Conservation (phyloP, 2,113 vertebrate genomes). For the Entelurus aequoreus region DNA sequence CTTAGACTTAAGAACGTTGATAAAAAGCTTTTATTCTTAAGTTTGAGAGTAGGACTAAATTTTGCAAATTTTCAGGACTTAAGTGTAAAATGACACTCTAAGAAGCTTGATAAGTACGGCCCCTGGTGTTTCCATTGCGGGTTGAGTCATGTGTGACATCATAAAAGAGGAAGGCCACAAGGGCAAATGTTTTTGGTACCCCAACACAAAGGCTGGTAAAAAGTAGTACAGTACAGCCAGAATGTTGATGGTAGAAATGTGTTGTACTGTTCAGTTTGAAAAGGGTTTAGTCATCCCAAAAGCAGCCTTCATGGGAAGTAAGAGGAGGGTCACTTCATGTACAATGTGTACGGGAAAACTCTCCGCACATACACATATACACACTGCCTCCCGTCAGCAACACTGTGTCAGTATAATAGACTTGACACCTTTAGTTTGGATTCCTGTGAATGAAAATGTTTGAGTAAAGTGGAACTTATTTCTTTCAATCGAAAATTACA, state of each 20-base stretch:
- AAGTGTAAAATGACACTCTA: no score
- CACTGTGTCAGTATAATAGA: conserved; percentile 15
- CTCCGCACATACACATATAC: conserved; percentile 19
- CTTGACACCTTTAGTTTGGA: conserved; percentile 2
- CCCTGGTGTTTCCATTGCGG: no score
- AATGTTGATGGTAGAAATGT: neutral
- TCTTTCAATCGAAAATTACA: conserved; percentile 1
- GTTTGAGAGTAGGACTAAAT: no score
- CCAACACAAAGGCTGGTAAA: neutral
- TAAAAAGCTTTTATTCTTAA: no score
- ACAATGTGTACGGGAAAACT: conserved; percentile 39
- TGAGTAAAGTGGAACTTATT: conserved; percentile 28
- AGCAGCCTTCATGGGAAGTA: conserved; percentile 36
- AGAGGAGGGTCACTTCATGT: conserved; percentile 38
- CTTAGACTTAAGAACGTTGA: no score
- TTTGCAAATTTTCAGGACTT: no score
- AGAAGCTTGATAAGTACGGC: no score
- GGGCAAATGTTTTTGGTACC: no score
- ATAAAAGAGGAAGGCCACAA: no score
- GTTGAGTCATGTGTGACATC: no score
- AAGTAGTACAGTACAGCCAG: neutral
- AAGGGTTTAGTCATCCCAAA: conserved; percentile 16
- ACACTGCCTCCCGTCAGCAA: neutral
- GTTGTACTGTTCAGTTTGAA: neutral
- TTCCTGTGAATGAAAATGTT: neutral